Percentiles rank a stretch among this genome's conserved stretches.
Evolutionary conservation across 2,113 vertebrate species (phyloP).

Genomic region (Engraulis encrasicolus): DNA sequence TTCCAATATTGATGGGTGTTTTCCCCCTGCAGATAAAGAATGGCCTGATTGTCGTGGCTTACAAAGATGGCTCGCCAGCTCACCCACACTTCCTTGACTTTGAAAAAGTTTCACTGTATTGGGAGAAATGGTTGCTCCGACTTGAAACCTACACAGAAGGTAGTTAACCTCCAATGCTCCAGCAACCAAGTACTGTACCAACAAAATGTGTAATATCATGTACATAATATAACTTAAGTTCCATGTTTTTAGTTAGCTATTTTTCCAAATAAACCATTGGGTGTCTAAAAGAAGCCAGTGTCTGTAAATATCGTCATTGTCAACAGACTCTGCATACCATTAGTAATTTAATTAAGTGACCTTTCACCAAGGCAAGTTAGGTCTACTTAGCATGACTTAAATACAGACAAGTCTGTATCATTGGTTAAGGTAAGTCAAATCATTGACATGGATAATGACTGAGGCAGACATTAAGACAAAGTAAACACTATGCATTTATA

Average conservation of each 20-base stretch:
- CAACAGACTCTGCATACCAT: too few relatives aligned
- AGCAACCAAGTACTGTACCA: background rate
- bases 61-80: constrained; percentile 90
- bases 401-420: too few relatives aligned
- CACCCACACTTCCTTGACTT: constrained; percentile 83
- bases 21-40: constrained; percentile 77
- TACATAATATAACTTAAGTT: background rate
- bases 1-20: background rate
- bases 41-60: constrained; percentile 93
- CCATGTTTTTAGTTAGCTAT: background rate
- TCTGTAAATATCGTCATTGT: too few relatives aligned
- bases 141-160: constrained; percentile 83
- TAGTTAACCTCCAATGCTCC: constrained; percentile 41
- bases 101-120: constrained; percentile 81
- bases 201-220: background rate
- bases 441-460: too few relatives aligned
- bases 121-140: constrained; percentile 89
- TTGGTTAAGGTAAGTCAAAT: too few relatives aligned
- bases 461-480: too few relatives aligned
- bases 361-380: too few relatives aligned
- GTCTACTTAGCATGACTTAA: too few relatives aligned
- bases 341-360: too few relatives aligned
- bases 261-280: background rate
- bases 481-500: too few relatives aligned
- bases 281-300: background rate